Base-by-base conservation (phyloP, 1,140 invertebrate species). In the Atta cephalotes region DNA sequence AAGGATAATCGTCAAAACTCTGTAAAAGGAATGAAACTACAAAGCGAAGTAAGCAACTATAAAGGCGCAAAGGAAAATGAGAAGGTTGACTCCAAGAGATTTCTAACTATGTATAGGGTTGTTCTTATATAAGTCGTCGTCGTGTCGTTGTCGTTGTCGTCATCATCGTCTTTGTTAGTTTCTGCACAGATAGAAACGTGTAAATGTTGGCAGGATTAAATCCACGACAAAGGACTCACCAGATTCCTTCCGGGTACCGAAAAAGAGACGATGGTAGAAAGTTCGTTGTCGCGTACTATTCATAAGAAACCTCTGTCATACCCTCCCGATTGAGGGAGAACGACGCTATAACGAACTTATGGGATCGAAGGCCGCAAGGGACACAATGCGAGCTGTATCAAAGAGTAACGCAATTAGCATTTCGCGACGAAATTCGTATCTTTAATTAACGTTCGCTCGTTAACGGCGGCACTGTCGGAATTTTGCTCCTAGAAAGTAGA, bases 191-290 rank as follows among this genome's bases (percentile, higher is more conserved):
- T 49, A 65, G 77, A 79, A 35, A 51, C 25, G 66, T 79, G 53
- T 74, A 87, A 82, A 78, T 45, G 70, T 86, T 31, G 56, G 28
- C 12, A 31, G 51, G 65, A 89, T 89, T 78, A 79, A 68, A 74
- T 49, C 31, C 45, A 65, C 66, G 78, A 89, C 85, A 79, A 84
- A 90, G 31, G 71, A 87, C 35, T 35, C 35, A 31, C 9, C 39
- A 28, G 31, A 60, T 70, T 62, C 77, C 60, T 79, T 63, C 82
- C 21, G 66, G 28, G 18, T 76, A 76, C 68, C 28, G 7, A 81
- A 49, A 45, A 79, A 66, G 12, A 74, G 77, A 74, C 10, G 51
- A 25, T 16, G 18, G 31, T 21, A 31, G n/a, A 74, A 65, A 70
- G 45, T 80, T 79, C 60, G 25, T 49, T 39, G 63, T 12, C 21